A percentile compares a stretch with the other conserved stretches of the same genome.
phyloP scores from a whole-genome alignment of 37 sponge, comb jelly and placozoan species.

The Oscarella lobularis region DNA sequence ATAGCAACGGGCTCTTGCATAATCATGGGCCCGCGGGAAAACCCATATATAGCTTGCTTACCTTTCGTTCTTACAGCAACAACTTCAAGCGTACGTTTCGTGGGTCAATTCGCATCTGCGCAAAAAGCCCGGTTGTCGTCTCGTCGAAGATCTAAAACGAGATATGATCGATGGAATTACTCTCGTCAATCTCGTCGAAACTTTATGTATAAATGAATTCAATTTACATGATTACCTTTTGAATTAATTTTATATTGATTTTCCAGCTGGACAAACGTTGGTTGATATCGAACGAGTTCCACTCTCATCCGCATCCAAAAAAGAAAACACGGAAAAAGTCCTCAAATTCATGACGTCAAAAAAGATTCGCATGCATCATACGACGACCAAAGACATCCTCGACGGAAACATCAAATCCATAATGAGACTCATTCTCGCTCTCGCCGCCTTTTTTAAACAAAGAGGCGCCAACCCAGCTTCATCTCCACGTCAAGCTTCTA shows the following conservation, averaged over 20 bases:
- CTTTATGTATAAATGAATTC: conserved; percentile 30
- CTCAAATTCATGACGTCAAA: conserved; percentile 22
- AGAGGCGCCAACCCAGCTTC: conserved; percentile 25
- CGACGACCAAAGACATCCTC: conserved; percentile 34
- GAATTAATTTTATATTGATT: background rate
- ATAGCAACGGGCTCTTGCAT: too few relatives aligned
- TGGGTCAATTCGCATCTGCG: conserved; percentile 82
- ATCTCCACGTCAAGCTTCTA: too few relatives aligned
- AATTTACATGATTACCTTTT: background rate
- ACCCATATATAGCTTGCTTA: too few relatives aligned
- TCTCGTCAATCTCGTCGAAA: conserved; percentile 55
- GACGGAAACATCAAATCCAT: conserved; percentile 46
- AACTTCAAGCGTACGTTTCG: conserved; percentile 63
- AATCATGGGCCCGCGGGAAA: too few relatives aligned
- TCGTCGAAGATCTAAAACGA: conserved; percentile 33
- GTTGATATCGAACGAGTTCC: conserved; percentile 27
- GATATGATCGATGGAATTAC: conserved; percentile 49
- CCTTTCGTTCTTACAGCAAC: conserved; percentile 31
- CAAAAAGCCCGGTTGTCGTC: conserved; percentile 27
- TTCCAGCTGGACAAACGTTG: conserved; percentile 29
- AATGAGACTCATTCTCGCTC: conserved; percentile 45
- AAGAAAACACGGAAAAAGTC: conserved; percentile 24
- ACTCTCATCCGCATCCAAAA: background rate
- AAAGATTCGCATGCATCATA: conserved; percentile 19
- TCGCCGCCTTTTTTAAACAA: conserved; percentile 61